Evolutionary conservation across 2,113 vertebrate genomes (phyloP).

Genomic region (Planiliza haematocheilus): DNA sequence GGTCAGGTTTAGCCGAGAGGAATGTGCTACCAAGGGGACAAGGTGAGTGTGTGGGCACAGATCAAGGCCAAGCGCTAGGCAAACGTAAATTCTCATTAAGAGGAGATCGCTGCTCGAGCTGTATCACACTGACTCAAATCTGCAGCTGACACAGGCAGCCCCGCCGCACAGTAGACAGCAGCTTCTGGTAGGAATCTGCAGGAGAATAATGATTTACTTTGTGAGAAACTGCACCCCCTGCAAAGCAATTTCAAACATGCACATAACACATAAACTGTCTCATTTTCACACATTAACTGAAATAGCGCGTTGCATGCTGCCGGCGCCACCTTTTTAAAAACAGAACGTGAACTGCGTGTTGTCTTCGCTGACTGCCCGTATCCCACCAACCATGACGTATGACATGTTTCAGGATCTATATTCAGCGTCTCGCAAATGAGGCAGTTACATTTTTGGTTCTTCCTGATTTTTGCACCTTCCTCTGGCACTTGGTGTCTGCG

Average conservation of each 20-base stretch:
- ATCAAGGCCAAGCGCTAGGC: constrained; percentile 42
- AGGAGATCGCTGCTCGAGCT: constrained; percentile 32
- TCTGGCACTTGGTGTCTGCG: constrained; percentile 74
- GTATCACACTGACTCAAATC: constrained; percentile 52
- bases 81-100: constrained; percentile 44
- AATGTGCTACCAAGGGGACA: constrained; percentile 41
- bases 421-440: constrained; percentile 64
- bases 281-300: constrained; percentile 30
- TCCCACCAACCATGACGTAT: constrained; percentile 41
- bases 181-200: constrained; percentile 23
- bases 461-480: constrained; percentile 73
- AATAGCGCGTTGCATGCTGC: constrained; percentile 27
- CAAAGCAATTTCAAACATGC: constrained; percentile 17
- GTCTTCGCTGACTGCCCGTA: constrained; percentile 13
- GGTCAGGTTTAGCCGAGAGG: constrained; percentile 47
- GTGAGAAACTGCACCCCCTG: constrained; percentile 23
- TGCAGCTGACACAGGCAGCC: constrained; percentile 40
- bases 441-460: constrained; percentile 70
- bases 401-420: constrained; percentile 53
- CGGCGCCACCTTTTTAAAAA: constrained; percentile 22
- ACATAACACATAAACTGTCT: constrained; percentile 39
- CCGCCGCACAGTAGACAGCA: constrained; percentile 33
- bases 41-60: constrained; percentile 40
- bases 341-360: constrained; percentile 18
- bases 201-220: constrained; percentile 49